phyloP scores from a whole-genome alignment of 2,113 vertebrate species.

The Cacatua alba region DNA sequence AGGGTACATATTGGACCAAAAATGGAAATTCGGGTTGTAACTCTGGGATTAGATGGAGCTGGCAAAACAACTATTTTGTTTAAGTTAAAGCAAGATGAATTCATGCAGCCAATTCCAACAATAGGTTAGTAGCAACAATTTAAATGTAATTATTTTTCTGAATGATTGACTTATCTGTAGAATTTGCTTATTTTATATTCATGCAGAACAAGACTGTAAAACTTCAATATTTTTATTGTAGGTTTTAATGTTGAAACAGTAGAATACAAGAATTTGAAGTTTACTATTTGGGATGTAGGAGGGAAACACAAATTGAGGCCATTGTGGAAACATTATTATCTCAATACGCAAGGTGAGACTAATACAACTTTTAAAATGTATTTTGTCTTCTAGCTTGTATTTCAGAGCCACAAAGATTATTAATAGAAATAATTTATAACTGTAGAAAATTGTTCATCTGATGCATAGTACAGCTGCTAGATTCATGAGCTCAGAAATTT shows the following conservation, averaged over 20 bases:
- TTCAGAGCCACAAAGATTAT: neutral
- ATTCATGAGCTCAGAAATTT: constrained; percentile 5
- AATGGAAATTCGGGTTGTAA: constrained; percentile 99
- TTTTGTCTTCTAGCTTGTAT: neutral
- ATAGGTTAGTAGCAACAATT: constrained; percentile 83
- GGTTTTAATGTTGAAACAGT: constrained; percentile 99
- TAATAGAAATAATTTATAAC: neutral
- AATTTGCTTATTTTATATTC: constrained; percentile 15
- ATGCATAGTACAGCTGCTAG: neutral
- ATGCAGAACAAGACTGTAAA: neutral
- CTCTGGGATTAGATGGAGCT: constrained; percentile 92
- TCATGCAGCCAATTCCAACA: constrained; percentile 99
- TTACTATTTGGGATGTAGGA: constrained; percentile 99
- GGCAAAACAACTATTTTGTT: constrained; percentile 99
- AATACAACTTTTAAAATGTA: neutral
- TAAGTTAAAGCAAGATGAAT: constrained; percentile 97
- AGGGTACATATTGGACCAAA: constrained; percentile 98
- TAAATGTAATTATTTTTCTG: neutral
- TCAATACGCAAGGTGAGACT: constrained; percentile 94
- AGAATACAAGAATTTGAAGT: constrained; percentile 98
- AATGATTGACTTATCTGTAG: neutral
- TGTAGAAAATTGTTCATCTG: neutral
- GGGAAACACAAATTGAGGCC: constrained; percentile 97
- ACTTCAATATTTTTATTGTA: constrained; percentile 37
- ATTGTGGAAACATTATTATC: constrained; percentile 98